Conservation (phyloP, 2,113 vertebrate species). For the Pycnonotus jocosus region DNA sequence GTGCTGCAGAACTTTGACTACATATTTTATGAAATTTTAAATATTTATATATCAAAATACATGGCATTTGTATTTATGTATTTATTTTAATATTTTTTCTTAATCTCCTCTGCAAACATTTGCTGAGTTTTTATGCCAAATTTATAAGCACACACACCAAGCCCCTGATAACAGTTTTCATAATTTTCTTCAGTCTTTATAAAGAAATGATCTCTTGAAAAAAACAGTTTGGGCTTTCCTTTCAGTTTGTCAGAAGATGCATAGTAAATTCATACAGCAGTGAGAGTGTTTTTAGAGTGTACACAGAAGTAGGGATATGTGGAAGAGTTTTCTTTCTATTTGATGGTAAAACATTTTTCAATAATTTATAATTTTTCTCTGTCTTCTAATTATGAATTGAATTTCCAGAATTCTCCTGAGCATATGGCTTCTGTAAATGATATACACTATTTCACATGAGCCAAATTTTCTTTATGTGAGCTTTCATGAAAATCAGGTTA, state of each 20-base stretch:
- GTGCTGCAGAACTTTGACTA: neutral
- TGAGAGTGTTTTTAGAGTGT: neutral
- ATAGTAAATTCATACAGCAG: neutral
- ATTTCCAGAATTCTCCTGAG: neutral
- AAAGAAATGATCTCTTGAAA: neutral
- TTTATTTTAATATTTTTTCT: neutral
- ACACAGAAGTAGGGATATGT: neutral
- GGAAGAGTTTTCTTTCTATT: neutral
- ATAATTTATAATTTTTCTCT: neutral
- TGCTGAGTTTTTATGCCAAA: neutral
- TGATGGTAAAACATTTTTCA: neutral
- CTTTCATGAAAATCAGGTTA: neutral
- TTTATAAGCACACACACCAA: neutral
- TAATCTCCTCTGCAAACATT: neutral
- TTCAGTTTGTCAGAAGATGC: neutral
- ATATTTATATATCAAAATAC: neutral
- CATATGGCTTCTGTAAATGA: neutral
- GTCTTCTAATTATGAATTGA: neutral
- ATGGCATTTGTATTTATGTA: neutral
- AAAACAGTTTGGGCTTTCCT: neutral
- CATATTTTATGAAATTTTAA: neutral
- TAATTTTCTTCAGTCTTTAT: neutral
- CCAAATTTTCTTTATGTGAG: neutral
- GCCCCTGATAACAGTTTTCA: rapidly evolving
- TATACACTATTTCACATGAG: neutral